Base-by-base conservation (phyloP, 2,797 vertebrate genomes). In the Acanthurus lineatus region DNA sequence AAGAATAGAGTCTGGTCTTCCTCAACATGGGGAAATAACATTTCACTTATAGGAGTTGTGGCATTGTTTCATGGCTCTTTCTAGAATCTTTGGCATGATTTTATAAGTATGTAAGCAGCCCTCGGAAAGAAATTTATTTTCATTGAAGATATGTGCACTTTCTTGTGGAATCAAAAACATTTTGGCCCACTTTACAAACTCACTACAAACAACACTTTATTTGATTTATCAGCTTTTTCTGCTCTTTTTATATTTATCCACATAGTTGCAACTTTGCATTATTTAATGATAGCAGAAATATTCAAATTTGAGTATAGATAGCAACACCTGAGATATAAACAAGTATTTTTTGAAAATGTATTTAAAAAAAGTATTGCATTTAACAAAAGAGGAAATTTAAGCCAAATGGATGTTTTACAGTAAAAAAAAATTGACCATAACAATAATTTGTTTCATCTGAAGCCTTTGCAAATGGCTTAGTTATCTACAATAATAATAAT, bases 1-100 rank as follows among this genome's bases (percentile, higher is more conserved):
- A 83, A 88, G 75, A 89, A 86, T 67, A 82, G 52, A 70, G 76
- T 63, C 77, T 71, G 77, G 62, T 76, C 65, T 77, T 60, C 35
- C 52, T 85, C 52, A 66, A 44, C 69, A 12, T 6, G 6, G 20
- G 73, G 45, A 53, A 63, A 65, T 44, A 15, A 60, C 62, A 60
- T 79, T 51, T 85, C 25, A 68, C 51, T 60, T 32, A 16, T 19
- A 20, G 64, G 67, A 77, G 56, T 19, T 79, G 69, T 69, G 69
- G 32, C 51, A 12, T 64, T 1, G 5, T 69, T 63, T 73, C 11
- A 14, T 49, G 2, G 32, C 19, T 72, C n/a, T 57, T 22, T 73
- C 17, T 54, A 6, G 53, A 22, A 15, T 53, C 20, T 38, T 49
- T 11, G 6, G 32, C 52, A 2, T 32, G 14, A 49, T 64, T 67